Evolutionary conservation across 2,113 vertebrate species (phyloP), one percentile per base, ranked within the genome.

Genomic region (Scartelaos histophorus): DNA sequence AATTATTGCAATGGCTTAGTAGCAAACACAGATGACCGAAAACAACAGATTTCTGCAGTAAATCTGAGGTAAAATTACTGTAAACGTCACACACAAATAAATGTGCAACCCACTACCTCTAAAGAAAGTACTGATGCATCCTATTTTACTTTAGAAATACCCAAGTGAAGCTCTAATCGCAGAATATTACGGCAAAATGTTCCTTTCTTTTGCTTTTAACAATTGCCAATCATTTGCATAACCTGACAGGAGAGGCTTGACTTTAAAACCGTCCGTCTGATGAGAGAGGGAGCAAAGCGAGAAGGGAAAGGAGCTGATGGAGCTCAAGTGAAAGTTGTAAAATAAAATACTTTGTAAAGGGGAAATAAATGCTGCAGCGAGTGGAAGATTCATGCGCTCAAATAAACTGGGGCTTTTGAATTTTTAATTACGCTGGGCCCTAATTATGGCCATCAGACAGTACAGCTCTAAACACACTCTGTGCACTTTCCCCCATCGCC

Each of bases 361-460:
- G 93, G 95, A 97, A 97, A 98, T 97, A 97, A 98, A 98, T 95
- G 96, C 94, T 79, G 83, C 91, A 95, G 95, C 91, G 92, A 86
- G 82, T 83, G 80, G 88, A 97, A 97, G 96, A 99, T 97, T 98
- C 96, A 97, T 98, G 96, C 88, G 95, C 97, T 98, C 96, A 98
- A 98, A 99, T 97, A 98, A 98, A 97, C 94, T 95, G 94, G 94
- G 93, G 94, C 92, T 96, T 96, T 95, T 98, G 96, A 97, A 99
- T 99, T 98, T 99, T 98, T 98, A 98, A 99, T 98, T 98, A 96
- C 95, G 88, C 83, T 58, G 89, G 90, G 94, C 95, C 95, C 97
- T 99, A 99, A 99, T 98, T 98, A 98, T 95, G 96, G 96, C 95
- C 96, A 98, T 99, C 97, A 98, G 96, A 98, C 96, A 95, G 94